Evolutionary conservation across 2,797 vertebrate species (phyloP), one percentile per base, ranked within the genome.

Genomic region (Lacerta bilineata): DNA sequence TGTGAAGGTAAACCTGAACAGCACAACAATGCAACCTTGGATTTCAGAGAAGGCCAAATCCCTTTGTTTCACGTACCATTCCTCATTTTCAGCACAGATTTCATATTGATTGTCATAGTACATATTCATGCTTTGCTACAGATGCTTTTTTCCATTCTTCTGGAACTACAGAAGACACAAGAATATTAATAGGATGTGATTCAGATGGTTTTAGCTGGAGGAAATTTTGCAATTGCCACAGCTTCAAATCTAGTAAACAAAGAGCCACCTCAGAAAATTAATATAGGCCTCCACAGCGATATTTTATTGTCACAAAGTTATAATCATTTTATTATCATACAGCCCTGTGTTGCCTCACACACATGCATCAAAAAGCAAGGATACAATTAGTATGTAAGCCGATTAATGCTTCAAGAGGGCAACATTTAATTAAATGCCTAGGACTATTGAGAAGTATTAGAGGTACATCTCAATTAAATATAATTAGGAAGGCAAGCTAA

Each of bases 381-480:
- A 8, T 0, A 0, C 88, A 17, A 79, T 82, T n/a, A 87, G 2
- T 80, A 72, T 50, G 2, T 89, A 91, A 90, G 20, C 68, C 41
- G 8, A 93, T 29, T 89, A 92, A 68, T 90, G 39, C 25, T 43
- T 29, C 79, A 87, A 90, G 87, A 80, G 41, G 85, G 29, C 0
- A 88, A 91, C 87, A 75, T 80, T 78, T 72, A 82, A 91, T 91
- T 86, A 90, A 91, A 81, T 83, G 8, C 6, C 20, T 85, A 29
- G 85, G 18, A 72, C 5, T 76, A 69, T 89, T 90, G 27, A 29
- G 74, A 91, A 91, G 71, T 25, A 61, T 80, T 33, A 93, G 84
- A 91, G 0, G 7, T 29, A 66, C 1, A 68, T 90, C 11, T 88
- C 50, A 87, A 72, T 68, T 91, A 82, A 20, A 20, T 85, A 11